These are phyloP conservation scores for Lithobates sylvaticus DNA, from an alignment of 2,797 vertebrate species.

Conservation along the genomic window DNA sequence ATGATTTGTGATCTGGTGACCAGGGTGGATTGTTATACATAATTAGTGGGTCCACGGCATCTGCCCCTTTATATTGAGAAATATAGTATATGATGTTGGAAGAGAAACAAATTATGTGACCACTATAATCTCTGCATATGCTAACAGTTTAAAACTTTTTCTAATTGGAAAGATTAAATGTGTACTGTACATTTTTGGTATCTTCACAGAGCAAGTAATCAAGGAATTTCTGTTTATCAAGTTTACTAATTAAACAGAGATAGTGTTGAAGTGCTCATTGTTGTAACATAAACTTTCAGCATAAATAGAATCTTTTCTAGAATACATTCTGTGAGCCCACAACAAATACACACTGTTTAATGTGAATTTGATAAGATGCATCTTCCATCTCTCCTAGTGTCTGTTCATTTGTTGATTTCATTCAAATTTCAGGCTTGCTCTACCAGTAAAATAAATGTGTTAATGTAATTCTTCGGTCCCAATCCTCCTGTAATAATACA, in stretches of 20 bases:
- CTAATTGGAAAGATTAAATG: neutral
- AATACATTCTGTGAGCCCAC: slow-evolving; percentile 5
- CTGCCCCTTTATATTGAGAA: too few relatives aligned
- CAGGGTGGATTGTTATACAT: too few relatives aligned
- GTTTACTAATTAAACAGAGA: slow-evolving; percentile 40
- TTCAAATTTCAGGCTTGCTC: neutral
- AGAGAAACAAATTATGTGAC: too few relatives aligned
- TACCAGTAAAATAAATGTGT: too few relatives aligned
- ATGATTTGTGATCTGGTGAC: too few relatives aligned
- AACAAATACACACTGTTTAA: neutral
- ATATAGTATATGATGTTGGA: too few relatives aligned
- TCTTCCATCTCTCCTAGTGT: neutral
- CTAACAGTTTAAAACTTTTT: too few relatives aligned
- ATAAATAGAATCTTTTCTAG: slow-evolving; percentile 16
- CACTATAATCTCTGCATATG: too few relatives aligned
- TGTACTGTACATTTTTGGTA: slow-evolving; percentile 8
- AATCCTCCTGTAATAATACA: too few relatives aligned
- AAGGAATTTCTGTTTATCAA: slow-evolving; percentile 24
- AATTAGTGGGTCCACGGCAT: too few relatives aligned
- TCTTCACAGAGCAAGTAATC: slow-evolving; percentile 7
- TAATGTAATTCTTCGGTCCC: too few relatives aligned
- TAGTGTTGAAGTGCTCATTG: neutral
- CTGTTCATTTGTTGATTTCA: neutral
- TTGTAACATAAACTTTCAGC: slow-evolving; percentile 20
- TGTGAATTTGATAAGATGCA: slow-evolving; percentile 5